These are phyloP conservation scores for Nemapogon koenigi DNA, from an alignment of 2,888 invertebrate species.

Conservation along the genomic window DNA sequence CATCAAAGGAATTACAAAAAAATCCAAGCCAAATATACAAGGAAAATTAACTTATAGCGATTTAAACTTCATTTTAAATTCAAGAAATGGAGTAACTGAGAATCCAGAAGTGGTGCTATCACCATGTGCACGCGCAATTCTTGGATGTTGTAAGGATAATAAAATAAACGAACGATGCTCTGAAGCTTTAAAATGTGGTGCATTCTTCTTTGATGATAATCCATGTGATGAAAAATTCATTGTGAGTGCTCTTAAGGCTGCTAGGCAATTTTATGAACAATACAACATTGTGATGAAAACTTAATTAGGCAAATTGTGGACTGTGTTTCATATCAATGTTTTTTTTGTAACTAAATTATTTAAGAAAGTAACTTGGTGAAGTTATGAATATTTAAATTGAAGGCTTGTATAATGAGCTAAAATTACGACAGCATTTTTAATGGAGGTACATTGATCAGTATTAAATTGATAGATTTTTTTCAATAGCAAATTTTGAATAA, in stretches of 20 bases:
- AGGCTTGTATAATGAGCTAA: too few species aligned
- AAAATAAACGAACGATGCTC: slow-evolving; percentile 69
- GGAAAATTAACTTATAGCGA: slow-evolving; percentile 34
- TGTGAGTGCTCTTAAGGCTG: slow-evolving; percentile 61
- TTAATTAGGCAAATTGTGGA: too few species aligned
- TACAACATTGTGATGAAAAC: slow-evolving; percentile 10
- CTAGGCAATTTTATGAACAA: slow-evolving; percentile 39
- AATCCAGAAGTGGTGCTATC: slow-evolving; percentile 37
- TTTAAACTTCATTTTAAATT: slow-evolving; percentile 31
- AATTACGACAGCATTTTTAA: too few species aligned
- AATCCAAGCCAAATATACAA: slow-evolving; percentile 16
- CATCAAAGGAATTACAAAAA: background rate
- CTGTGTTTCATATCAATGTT: too few species aligned
- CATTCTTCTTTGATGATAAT: slow-evolving; percentile 77
- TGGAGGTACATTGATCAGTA: too few species aligned
- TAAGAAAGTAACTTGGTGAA: too few species aligned
- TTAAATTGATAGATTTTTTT: too few species aligned
- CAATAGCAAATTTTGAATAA: too few species aligned
- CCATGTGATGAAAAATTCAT: slow-evolving; percentile 72
- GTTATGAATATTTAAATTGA: too few species aligned
- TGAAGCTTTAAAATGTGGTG: slow-evolving; percentile 73
- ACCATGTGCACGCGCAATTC: slow-evolving; percentile 77
- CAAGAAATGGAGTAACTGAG: slow-evolving; percentile 24
- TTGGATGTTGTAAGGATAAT: slow-evolving; percentile 71
- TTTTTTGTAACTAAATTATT: too few species aligned